Base-by-base conservation (phyloP, 2,888 invertebrate species). In the Drosophila ustulata region DNA sequence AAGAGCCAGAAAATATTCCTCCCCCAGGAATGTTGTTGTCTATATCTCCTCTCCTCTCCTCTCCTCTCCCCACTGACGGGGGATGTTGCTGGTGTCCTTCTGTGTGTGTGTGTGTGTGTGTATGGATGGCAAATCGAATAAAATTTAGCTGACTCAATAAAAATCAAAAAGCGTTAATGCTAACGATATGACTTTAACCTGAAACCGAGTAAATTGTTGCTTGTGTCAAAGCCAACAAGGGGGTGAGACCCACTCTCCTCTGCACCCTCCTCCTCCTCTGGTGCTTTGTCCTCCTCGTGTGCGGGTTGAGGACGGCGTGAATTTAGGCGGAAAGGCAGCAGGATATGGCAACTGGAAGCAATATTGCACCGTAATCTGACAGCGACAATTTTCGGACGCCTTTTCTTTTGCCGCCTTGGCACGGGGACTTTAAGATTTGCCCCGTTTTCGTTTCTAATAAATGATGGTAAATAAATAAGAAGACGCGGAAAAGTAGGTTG, bases 91-190 rank as follows among this genome's bases (percentile, higher is more conserved):
- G 85, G 61, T 82, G 82, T 47, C 30, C 34, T 79, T 64, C 56
- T 73, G 59, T 67, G 58, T 66, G 61, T 65, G 4, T 65, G 4
- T 51, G 30, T 68, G 57, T 51, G 59, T 72, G 62, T 82, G 75
- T 73, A 66, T 72, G 77, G 72, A 77, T 74, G 81, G 88, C 71
- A 89, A 91, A 90, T 90, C 90, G 91, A 91, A 91, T 91, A 91
- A 90, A 92, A 91, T 91, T 90, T 86, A 86, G 92, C 91, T 91
- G 91, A 92, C 91, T 92, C 91, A 91, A 91, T 92, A 91, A 91
- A 91, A 92, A 92, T 92, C 92, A 92, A 91, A 91, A 89, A 92
- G 90, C 91, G 91, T 92, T 91, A 91, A 92, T 91, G 91, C 91
- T 89, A 91, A 91, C 91, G 90, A 90, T 90, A 91, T 90, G 90